Base-by-base conservation (phyloP, 1,140 invertebrate species). In the Drosophila ananassae region DNA sequence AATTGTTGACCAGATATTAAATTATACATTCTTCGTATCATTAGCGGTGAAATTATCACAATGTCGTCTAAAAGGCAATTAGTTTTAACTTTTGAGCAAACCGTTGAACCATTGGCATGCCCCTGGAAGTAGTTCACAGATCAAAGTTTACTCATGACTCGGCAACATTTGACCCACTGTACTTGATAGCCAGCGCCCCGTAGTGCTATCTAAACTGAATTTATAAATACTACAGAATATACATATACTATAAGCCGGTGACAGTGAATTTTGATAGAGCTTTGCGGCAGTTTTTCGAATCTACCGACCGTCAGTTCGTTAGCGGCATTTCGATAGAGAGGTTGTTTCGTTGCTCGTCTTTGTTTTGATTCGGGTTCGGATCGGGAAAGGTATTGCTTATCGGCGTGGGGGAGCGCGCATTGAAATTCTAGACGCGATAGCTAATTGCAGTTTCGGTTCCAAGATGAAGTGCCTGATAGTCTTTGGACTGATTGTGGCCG, bases 381-480 rank as follows among this genome's bases (percentile, higher is more conserved):
- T 39, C 9, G 17, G 1, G 17, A 46, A 56, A 2, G 32, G 6
- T 28, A 34, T 46, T 46, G 32, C 34, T 37, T 47, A 68, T 17
- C 13, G 22, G 7, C 32, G 32, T 13, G 8, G 12, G n/a, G n/a
- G 12, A 22, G n/a, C 55, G n/a, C 55, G 60, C 32, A 76, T 76
- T 76, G 48, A 34, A 61, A 76, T 76, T 76, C 73, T 28, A 47
- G 21, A 34, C 69, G 10, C 46, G 17, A 28, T 8, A 4, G 51
- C 41, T 54, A 44, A 53, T 47, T 25, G 34, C 24, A n/a, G 12
- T 24, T 3, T 17, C 28, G 17, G 28, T n/a, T n/a, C 37, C 62
- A 66, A 28, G 55, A 90, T 90, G 87, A 90, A 87, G 82, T 83
- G 77, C 51, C 66, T 90, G 60, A 54, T 76, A 48, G 50, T 90